A percentile compares a stretch with the other conserved stretches of the same genome.
Evolutionary conservation across 2,113 vertebrate genomes (phyloP).

Genomic region (Eptesicus fuscus): DNA sequence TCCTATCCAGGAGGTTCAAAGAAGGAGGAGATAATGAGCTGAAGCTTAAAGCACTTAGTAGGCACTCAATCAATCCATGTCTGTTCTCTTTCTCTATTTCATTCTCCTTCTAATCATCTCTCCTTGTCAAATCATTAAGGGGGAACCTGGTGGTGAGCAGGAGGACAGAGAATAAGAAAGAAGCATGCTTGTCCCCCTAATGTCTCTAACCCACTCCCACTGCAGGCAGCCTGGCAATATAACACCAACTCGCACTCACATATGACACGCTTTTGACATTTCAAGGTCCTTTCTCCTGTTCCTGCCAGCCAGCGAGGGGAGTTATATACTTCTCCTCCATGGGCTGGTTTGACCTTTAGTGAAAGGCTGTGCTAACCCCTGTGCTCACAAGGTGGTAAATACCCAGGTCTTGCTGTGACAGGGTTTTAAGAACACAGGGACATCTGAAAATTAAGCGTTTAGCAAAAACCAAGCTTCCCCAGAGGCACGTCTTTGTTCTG

Average conservation of each 20-base stretch:
- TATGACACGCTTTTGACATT: not conserved
- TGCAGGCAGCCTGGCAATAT: too few relatives aligned
- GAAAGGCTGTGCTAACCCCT: not conserved
- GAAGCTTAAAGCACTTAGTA: not conserved
- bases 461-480: not conserved
- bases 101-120: not conserved
- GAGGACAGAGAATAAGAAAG: not conserved
- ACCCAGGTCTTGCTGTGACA: not conserved
- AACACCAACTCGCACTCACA: not conserved
- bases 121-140: not conserved
- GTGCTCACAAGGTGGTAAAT: not conserved
- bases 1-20: not conserved
- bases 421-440: not conserved
- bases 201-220: not conserved
- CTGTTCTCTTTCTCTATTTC: not conserved
- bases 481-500: not conserved
- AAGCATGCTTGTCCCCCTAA: not conserved
- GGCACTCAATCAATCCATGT: not conserved
- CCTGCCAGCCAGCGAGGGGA: not conserved
- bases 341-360: not conserved
- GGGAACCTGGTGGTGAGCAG: not conserved
- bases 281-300: not conserved
- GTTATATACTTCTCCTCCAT: not conserved
- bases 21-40: not conserved
- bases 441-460: not conserved